Evolutionary conservation across 2,888 invertebrate genomes (phyloP).

Genomic region (Sphecodes monilicornis): DNA sequence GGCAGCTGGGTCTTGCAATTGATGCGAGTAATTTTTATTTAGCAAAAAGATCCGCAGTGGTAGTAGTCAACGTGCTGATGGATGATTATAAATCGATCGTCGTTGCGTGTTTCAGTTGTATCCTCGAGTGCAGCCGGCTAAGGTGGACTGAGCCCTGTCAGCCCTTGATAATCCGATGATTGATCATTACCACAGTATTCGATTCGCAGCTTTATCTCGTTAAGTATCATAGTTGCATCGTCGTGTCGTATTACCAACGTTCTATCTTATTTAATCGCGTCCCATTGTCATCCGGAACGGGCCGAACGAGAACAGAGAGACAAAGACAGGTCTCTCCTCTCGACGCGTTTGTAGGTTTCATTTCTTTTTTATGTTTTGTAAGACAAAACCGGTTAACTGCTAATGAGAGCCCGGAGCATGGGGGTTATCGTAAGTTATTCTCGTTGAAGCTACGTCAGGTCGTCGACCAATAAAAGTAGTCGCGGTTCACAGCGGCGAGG

Average conservation of each 20-base stretch:
- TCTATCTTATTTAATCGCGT: conserved; percentile 75
- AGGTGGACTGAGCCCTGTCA: conserved; percentile 79
- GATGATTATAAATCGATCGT: not conserved
- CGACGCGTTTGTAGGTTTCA: conserved; percentile 3
- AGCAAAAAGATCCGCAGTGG: too few species aligned
- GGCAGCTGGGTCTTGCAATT: too few species aligned
- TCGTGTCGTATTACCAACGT: conserved; percentile 69
- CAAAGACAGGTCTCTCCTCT: conserved; percentile 3
- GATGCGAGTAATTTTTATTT: too few species aligned
- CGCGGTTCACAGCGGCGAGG: not conserved
- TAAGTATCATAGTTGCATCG: conserved; percentile 74
- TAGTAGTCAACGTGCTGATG: not conserved
- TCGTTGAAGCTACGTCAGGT: conserved; percentile 32
- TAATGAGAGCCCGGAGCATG: conserved; percentile 27
- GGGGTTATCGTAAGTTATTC: conserved; percentile 52
- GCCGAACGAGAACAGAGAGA: conserved; percentile 41
- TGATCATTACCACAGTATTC: conserved; percentile 83
- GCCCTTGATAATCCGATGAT: conserved; percentile 76
- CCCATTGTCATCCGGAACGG: conserved; percentile 61
- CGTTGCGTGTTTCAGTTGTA: conserved; percentile 82
- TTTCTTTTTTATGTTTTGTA: conserved; percentile 43
- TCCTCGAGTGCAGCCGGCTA: conserved; percentile 85
- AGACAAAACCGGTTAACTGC: conserved; percentile 35
- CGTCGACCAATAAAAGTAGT: conserved; percentile 16
- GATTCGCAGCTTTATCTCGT: conserved; percentile 83